Evolutionary conservation across 2,888 invertebrate genomes (phyloP).

Genomic region (Tachina grossa): DNA sequence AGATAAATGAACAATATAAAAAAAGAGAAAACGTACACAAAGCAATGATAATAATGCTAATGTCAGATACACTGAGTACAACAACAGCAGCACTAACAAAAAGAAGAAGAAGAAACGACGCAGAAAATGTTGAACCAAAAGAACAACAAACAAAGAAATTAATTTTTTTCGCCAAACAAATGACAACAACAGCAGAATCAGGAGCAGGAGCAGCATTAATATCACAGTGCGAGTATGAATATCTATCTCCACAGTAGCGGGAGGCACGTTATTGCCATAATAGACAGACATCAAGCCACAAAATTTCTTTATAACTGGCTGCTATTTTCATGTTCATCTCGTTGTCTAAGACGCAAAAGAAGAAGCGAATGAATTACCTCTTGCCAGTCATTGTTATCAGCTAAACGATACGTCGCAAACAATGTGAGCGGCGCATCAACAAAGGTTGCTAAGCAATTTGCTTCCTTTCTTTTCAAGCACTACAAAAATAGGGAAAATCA

Average conservation of each 20-base stretch:
- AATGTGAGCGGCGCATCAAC: slow-evolving; percentile 51
- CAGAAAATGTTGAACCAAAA: slow-evolving; percentile 58
- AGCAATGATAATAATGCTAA: slow-evolving; percentile 56
- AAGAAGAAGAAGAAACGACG: slow-evolving; percentile 29
- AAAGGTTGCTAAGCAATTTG: slow-evolving; percentile 47
- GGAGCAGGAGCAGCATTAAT: slow-evolving; percentile 39
- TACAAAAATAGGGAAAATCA: slow-evolving; percentile 1
- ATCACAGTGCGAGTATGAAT: slow-evolving; percentile 22
- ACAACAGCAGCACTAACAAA: not conserved
- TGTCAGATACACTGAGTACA: slow-evolving; percentile 58
- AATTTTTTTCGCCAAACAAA: slow-evolving; percentile 63
- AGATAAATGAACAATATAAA: slow-evolving; percentile 59
- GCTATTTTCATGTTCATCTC: slow-evolving; percentile 62
- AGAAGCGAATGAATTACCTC: slow-evolving; percentile 62
- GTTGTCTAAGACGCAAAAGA: slow-evolving; percentile 42
- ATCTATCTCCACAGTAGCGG: slow-evolving; percentile 55
- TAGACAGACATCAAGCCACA: slow-evolving; percentile 48
- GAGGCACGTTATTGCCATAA: slow-evolving; percentile 52
- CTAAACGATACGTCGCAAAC: slow-evolving; percentile 53
- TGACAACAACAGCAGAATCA: slow-evolving; percentile 55
- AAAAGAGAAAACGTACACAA: slow-evolving; percentile 28
- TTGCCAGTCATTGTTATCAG: slow-evolving; percentile 65
- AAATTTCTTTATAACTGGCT: slow-evolving; percentile 50
- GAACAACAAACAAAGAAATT: slow-evolving; percentile 71
- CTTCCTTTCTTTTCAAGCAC: not conserved